These are phyloP conservation scores for Cyclophora albipunctata DNA, from an alignment of 2,888 invertebrate genomes.

Conservation along the genomic window DNA sequence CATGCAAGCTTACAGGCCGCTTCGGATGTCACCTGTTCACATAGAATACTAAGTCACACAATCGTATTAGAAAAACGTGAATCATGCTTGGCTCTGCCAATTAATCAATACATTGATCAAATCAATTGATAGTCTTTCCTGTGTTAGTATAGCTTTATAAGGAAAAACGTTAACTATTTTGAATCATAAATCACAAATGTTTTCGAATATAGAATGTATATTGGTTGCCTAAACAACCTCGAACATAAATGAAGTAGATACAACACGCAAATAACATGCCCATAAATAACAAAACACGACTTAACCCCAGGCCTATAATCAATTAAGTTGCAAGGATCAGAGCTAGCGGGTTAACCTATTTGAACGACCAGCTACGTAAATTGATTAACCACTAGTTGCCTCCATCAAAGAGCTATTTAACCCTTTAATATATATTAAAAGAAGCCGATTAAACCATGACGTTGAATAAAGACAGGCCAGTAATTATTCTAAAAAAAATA, in stretches of 20 bases:
- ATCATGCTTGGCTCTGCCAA: no score
- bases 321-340: not conserved
- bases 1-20: constrained; percentile 92
- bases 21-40: constrained; percentile 83
- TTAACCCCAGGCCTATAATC: not conserved
- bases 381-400: not conserved
- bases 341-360: not conserved
- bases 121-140: no score
- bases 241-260: no score
- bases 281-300: not conserved
- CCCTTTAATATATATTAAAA: not conserved
- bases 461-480: not conserved
- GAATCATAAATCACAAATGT: no score
- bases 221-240: no score
- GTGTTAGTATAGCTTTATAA: no score
- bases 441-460: not conserved
- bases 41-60: constrained; percentile 19
- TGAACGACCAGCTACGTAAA: not conserved
- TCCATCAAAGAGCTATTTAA: not conserved
- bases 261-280: not conserved
- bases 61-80: no score
- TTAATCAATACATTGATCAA: no score
- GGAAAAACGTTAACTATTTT: no score
- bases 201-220: no score
- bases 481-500: not conserved